Base-by-base conservation (phyloP, 2,888 invertebrate genomes). In the Lysandra bellargus region DNA sequence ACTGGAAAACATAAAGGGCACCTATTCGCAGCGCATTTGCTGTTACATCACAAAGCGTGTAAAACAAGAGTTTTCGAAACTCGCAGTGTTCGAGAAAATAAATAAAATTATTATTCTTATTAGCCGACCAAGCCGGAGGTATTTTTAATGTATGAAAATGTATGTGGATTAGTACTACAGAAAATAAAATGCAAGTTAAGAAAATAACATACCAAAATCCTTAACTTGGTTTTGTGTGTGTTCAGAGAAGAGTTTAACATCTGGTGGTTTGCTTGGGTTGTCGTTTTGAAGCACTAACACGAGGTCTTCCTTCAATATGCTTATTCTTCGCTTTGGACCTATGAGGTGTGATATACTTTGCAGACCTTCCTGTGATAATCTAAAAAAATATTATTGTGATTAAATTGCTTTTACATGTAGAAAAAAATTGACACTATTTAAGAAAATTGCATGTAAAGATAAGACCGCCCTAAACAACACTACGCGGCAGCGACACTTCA, bases 321-420 rank as follows among this genome's bases (percentile, higher is more conserved):
- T 87, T 44, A 99, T 93, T 82, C 97, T 96, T 1, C 99, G 95
- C 80, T 90, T 90, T 0, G 93, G 86, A 0, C 97, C 97, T 80
- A 98, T 95, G 85, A 95, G 97, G 14, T 96, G 96, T 81, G 96
- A 94, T 83, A 98, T 95, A 85, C 97, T 97, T 82, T 96, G 96
- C 73, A 98, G 92, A 7, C 98, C 98, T 95, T 99, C 99, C 88
- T 99, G 98, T 0, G 98, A 98, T 85, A 99, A 95, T 82, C 98
- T 95, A 87, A 7, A 84, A 85, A 76, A 40, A 57, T 33, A 78
- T 37, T 37, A 23, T 76, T 5, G 53, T 12, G n/a, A 44, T 3
- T 6, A 5, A 40, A 40, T 40, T 40, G 40, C 6, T 40, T 40
- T 40, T 40, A 40, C 40, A 40, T 40, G 40, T 40, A 40, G 6